A percentile compares a stretch with the other conserved stretches of the same genome.
These are phyloP conservation scores for Radopholus similis DNA, from an alignment of 1,140 invertebrate species.

Conservation along the genomic window DNA sequence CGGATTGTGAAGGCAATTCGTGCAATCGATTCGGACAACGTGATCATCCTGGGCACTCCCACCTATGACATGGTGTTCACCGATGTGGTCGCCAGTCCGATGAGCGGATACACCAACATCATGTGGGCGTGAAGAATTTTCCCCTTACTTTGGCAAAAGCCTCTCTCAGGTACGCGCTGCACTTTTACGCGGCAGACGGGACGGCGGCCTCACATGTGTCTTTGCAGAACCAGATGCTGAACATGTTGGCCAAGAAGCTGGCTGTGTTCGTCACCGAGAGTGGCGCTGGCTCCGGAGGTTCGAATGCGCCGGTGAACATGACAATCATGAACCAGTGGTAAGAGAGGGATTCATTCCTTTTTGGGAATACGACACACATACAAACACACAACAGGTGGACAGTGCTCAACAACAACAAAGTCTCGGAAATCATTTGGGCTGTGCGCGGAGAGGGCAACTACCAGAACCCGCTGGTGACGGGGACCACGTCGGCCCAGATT, in stretches of 20 bases:
- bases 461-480: background rate
- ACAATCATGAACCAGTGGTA: constrained; percentile 8
- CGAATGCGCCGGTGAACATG: constrained; percentile 16
- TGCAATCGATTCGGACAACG: no score
- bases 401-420: constrained; percentile 20
- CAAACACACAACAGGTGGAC: constrained; percentile 7
- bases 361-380: background rate
- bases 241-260: background rate
- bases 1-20: background rate
- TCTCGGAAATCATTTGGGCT: constrained; percentile 20
- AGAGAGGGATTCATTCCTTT: background rate
- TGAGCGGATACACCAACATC: no score
- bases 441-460: constrained; percentile 13
- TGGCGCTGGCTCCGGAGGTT: constrained; percentile 20
- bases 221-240: background rate
- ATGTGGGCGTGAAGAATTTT: no score
- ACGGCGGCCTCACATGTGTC: background rate
- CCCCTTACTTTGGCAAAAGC: no score
- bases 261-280: constrained; percentile 31
- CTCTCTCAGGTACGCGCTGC: constrained; percentile 11
- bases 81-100: no score
- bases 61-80: no score
- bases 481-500: constrained; percentile 11
- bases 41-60: no score
- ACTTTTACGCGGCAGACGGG: constrained; percentile 21